These are phyloP conservation scores for Agriopis leucophaearia DNA, from an alignment of 2,888 invertebrate species.

Conservation along the genomic window DNA sequence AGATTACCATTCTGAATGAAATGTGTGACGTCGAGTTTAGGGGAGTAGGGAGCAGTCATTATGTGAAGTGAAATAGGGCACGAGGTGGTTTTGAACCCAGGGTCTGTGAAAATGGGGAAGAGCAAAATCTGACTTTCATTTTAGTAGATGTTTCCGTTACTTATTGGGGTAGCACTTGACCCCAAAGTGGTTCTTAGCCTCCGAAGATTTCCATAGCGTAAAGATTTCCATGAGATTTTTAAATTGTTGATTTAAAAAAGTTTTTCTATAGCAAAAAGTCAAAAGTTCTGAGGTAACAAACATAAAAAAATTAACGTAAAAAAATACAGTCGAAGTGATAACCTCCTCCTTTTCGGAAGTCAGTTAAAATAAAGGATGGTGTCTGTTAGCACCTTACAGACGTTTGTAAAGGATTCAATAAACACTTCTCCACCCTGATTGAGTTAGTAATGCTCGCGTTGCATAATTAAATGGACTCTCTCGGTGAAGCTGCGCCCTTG, in stretches of 20 bases:
- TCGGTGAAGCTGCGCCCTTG: conserved; percentile 12
- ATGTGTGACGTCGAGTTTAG: conserved; percentile 30
- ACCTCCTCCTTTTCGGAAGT: no score
- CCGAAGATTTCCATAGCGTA: not conserved
- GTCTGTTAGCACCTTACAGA: not conserved
- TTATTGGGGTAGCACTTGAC: no score
- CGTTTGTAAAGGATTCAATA: conserved; percentile 4
- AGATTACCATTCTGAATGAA: conserved; percentile 34
- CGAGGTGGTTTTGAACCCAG: conserved; percentile 20
- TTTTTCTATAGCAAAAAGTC: no score
- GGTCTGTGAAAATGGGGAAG: conserved; percentile 2
- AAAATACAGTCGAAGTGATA: no score
- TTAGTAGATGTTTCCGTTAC: not conserved
- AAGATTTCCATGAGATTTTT: not conserved
- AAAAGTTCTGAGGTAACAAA: no score
- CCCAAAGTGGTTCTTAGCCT: no score
- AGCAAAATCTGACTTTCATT: conserved; percentile 9
- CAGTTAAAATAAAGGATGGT: not conserved
- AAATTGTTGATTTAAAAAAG: no score
- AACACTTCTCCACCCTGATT: conserved; percentile 40
- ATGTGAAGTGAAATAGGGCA: conserved; percentile 28
- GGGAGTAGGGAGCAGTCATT: conserved; percentile 25
- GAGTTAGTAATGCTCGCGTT: conserved; percentile 40
- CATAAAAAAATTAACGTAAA: no score
- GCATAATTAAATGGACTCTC: conserved; percentile 37